Evolutionary conservation across 2,797 vertebrate genomes (phyloP), one percentile per base, ranked within the genome.

Genomic region (Tinamus major): DNA sequence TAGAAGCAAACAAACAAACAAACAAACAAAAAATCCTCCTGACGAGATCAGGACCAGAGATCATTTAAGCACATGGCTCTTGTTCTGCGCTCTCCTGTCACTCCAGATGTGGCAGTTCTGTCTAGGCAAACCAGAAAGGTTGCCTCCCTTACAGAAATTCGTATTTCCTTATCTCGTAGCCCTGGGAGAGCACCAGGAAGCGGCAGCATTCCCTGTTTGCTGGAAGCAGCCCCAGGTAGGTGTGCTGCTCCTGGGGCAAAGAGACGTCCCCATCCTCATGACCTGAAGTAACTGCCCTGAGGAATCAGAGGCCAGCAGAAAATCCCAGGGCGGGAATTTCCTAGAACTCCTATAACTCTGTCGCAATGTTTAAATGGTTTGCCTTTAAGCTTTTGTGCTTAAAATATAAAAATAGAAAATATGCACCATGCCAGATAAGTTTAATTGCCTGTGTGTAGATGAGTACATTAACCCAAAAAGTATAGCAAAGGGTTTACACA

Each of bases 281-380:
- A 61, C 35, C 67, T 79, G 65, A 91, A 93, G 19, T 2, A 78
- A 58, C 3, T 53, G 31, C 31, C 77, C 46, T 82, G 79, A 77
- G 89, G 79, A 89, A 82, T 6, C 17, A 80, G 13, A 7, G 67
- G 39, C 29, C 46, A 85, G 27, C 35, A 70, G 27, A 39, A 90
- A 65, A 87, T 1, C 1, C 12, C 41, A 85, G 31, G 7, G 41
- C 17, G 49, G 39, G 59, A 71, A 80, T 79, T 24, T 2, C 0
- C 48, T 48, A 31, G 11, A 67, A 39, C 21, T 93, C 31, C 68
- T 78, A 79, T 78, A 79, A 24, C 31, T 64, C 23, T 8, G 29
- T 27, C 41, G n/a, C 9, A 14, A 24, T 0, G 2, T n/a, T 4
- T 9, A 71, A 79, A 3, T 48, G 23, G 13, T 33, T 81, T 59